Evolutionary conservation across 2,113 vertebrate species (phyloP).

Genomic region (Tauraco erythrolophus): DNA sequence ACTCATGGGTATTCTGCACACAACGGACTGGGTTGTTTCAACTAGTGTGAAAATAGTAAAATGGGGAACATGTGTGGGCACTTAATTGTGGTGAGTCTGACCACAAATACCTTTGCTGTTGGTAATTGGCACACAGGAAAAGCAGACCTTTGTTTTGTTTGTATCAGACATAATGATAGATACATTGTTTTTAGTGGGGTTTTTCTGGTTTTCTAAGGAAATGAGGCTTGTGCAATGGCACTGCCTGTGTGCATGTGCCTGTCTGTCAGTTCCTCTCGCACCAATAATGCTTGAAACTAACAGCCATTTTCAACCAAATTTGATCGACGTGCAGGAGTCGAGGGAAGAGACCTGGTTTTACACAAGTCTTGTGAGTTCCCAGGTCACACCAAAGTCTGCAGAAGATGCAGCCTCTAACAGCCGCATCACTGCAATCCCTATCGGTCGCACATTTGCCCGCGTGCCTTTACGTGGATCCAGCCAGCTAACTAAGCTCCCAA

Average conservation of each 20-base stretch:
- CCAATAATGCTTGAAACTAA: neutral
- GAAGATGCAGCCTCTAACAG: neutral
- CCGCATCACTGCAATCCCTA: neutral
- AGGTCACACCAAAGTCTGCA: neutral
- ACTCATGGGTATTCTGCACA: constrained; percentile 33
- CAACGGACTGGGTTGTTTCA: neutral
- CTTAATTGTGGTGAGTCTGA: constrained; percentile 50
- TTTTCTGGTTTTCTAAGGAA: constrained; percentile 70
- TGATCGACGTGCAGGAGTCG: fast-evolving
- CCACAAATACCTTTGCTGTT: constrained; percentile 49
- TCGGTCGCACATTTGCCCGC: fast-evolving
- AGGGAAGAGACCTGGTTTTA: neutral
- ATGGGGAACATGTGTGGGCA: constrained; percentile 62
- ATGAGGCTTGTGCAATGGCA: constrained; percentile 35
- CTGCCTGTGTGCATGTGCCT: constrained; percentile 18
- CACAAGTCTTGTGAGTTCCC: neutral
- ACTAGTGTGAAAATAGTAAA: constrained; percentile 61
- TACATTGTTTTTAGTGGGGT: constrained; percentile 40
- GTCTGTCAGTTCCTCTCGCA: constrained; percentile 3
- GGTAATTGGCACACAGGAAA: constrained; percentile 51
- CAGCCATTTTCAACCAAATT: neutral
- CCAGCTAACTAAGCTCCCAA: neutral
- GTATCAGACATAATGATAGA: constrained; percentile 51
- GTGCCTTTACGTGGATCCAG: neutral
- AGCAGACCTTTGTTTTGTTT: constrained; percentile 61